Base-by-base conservation (phyloP, 2,113 vertebrate genomes). In the Agelaius phoeniceus region DNA sequence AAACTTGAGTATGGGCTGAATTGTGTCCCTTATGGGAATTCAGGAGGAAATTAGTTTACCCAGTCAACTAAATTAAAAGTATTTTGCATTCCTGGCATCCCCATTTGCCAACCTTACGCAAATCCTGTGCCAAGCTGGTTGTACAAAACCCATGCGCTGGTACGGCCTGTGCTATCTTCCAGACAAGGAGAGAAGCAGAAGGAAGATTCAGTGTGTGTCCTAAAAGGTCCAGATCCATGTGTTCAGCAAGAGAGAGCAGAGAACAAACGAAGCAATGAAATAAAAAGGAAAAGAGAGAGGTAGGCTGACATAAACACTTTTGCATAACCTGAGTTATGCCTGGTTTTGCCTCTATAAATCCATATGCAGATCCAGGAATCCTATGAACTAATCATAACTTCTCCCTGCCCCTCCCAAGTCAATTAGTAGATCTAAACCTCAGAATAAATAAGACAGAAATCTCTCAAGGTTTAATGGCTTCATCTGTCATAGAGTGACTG, bases 1-100 rank as follows among this genome's bases (percentile, higher is more conserved):
- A 81, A 93, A 90, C 23, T 75, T 87, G 30, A 75, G 80, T 86
- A 48, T 72, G 48, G 30, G 46, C 48, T 90, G 54, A 93, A 78
- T 4, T 84, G 86, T 35, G 61, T 37, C 59, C 82, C 65, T 68
- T 65, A 7, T n/a, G 81, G 66, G 62, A 93, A 90, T 63, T 28
- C 20, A 74, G 30, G 26, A 74, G 11, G 52, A 86, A 83, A 90
- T 83, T 37, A 69, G 54, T 84, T 76, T 15, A 69, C 35, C 51
- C 21, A 18, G 77, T 77, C 30, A 77, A 80, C 7, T 21, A 58
- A 74, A 51, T 52, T 13, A 49, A 86, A 74, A 24, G 4, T 15
- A 52, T 63, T 90, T 80, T 63, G 52, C 55, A 19, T 39, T 75
- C 17, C 54, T 55, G 14, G 69, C 20, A 43, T 72, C 30, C 16